Evolutionary conservation across 2,797 vertebrate species (phyloP).

Genomic region (Brachyrhaphis roseni): DNA sequence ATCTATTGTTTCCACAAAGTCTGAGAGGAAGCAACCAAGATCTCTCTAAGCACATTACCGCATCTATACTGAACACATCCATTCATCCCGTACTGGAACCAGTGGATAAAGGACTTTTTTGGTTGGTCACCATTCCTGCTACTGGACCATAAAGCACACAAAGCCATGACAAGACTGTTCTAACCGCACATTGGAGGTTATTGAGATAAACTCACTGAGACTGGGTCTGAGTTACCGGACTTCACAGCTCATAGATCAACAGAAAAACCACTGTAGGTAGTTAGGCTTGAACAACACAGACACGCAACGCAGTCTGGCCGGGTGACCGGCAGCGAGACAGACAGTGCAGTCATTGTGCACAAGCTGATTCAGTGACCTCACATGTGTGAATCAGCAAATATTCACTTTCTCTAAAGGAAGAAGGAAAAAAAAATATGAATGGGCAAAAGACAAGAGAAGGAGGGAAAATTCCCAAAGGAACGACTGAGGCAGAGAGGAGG

Average conservation of each 20-base stretch:
- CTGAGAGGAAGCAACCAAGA: constrained; percentile 30
- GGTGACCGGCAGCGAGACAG: constrained; percentile 55
- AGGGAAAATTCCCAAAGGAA: constrained; percentile 55
- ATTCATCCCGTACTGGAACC: constrained; percentile 67
- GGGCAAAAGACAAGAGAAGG: constrained; percentile 63
- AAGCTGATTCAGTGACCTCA: constrained; percentile 65
- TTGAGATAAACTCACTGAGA: constrained; percentile 59
- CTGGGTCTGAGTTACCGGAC: constrained; percentile 68
- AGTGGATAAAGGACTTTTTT: constrained; percentile 61
- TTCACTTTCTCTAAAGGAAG: constrained; percentile 64
- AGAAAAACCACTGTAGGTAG: constrained; percentile 74
- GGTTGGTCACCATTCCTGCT: constrained; percentile 58
- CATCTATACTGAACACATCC: constrained; percentile 42
- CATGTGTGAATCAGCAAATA: constrained; percentile 79
- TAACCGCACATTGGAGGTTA: constrained; percentile 68
- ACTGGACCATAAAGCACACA: constrained; percentile 70
- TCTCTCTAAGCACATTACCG: constrained; percentile 35
- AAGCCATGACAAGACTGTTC: constrained; percentile 59
- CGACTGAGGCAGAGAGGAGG: constrained; percentile 43
- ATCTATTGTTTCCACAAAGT: constrained; percentile 52
- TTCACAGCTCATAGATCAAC: constrained; percentile 70
- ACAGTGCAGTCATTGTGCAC: constrained; percentile 70
- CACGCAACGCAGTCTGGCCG: constrained; percentile 12
- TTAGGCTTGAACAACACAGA: constrained; percentile 46
- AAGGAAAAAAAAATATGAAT: constrained; percentile 59